These are phyloP conservation scores for Athetis lepigone DNA, from an alignment of 2,888 invertebrate species.

Conservation along the genomic window DNA sequence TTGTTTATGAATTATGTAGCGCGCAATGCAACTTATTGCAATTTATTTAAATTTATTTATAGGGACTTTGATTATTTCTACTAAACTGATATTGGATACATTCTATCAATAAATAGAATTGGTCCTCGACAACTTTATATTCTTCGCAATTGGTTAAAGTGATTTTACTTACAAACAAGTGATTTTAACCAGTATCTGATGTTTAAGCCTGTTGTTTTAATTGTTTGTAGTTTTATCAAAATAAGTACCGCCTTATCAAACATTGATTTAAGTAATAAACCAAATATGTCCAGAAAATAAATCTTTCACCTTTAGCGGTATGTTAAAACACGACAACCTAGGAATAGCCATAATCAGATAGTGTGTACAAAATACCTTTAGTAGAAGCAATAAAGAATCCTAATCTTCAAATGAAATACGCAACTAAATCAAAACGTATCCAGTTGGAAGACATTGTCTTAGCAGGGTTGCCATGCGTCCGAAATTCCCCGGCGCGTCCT, in stretches of 20 bases:
- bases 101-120: too few relatives aligned
- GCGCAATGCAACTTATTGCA: too few relatives aligned
- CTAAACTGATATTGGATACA: too few relatives aligned
- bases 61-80: too few relatives aligned
- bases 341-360: conserved; percentile 43
- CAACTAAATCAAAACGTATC: conserved; percentile 64
- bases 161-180: too few relatives aligned
- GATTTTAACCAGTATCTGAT: too few relatives aligned
- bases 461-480: too few relatives aligned
- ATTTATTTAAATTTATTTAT: too few relatives aligned
- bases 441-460: conserved; percentile 65
- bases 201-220: not conserved
- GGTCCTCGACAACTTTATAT: too few relatives aligned
- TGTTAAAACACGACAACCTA: conserved; percentile 40
- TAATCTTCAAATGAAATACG: conserved; percentile 58
- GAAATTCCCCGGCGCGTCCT: too few relatives aligned
- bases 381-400: conserved; percentile 53
- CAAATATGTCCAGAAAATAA: conserved; percentile 45
- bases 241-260: not conserved
- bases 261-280: conserved; percentile 43
- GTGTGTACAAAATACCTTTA: conserved; percentile 37
- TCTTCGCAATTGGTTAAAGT: too few relatives aligned
- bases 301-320: conserved; percentile 35
- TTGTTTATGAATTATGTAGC: too few relatives aligned
- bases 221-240: not conserved